phyloP scores from a whole-genome alignment of 2,888 invertebrate species.

The Leucania comma region DNA sequence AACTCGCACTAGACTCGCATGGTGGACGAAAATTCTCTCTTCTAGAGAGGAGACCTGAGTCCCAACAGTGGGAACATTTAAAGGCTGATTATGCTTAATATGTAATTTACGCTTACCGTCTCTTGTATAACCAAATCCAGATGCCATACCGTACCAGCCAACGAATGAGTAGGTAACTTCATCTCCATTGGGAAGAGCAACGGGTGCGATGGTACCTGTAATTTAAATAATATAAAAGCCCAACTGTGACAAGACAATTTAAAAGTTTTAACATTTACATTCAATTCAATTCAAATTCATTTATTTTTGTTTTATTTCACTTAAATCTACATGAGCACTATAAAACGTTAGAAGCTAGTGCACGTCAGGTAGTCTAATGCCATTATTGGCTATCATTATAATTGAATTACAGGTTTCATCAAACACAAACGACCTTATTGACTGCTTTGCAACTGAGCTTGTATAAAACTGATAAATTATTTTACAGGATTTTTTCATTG shows the following conservation, averaged over 20 bases:
- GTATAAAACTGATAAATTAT: background rate
- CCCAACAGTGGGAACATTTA: too few species aligned
- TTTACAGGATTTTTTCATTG: background rate
- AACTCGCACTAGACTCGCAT: too few species aligned
- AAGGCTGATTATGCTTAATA: too few species aligned
- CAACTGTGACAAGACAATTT: background rate
- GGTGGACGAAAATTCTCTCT: too few species aligned
- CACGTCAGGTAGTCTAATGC: too few species aligned
- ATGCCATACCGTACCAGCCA: constrained; percentile 66
- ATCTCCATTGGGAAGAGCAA: constrained; percentile 66
- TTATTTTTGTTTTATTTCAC: too few species aligned
- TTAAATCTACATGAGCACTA: too few species aligned
- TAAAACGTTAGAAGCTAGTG: too few species aligned
- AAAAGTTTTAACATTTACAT: background rate
- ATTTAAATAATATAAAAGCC: constrained; percentile 1
- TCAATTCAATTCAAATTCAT: too few species aligned
- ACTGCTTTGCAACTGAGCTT: background rate
- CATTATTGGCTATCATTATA: background rate
- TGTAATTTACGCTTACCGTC: constrained; percentile 57
- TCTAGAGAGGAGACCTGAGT: too few species aligned
- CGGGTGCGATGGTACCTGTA: constrained; percentile 63
- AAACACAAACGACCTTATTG: background rate
- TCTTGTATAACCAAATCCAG: constrained; percentile 71
- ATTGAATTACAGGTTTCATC: background rate
- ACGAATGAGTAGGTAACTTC: constrained; percentile 64